Evolutionary conservation across 2,797 vertebrate genomes (phyloP).

Genomic region (Xenopus petersii): DNA sequence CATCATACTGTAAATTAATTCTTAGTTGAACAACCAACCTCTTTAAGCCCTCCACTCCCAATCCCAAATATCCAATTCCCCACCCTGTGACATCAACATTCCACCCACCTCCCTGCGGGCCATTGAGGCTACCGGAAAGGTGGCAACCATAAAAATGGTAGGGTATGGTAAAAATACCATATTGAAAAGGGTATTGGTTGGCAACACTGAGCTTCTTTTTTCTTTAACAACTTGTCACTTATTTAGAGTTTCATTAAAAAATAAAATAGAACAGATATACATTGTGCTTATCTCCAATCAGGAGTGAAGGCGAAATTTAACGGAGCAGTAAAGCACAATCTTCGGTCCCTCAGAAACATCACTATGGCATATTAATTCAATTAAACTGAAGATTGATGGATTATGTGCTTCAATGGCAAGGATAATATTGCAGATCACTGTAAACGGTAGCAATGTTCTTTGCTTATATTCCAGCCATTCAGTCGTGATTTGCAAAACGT

Average conservation of each 20-base stretch:
- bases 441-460: neutral
- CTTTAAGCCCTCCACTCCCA: too few species aligned
- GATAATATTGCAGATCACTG: slow-evolving; percentile 1
- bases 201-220: too few species aligned
- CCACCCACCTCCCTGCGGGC: too few species aligned
- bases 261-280: neutral
- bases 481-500: neutral
- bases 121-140: too few species aligned
- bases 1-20: too few species aligned
- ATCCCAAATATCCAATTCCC: too few species aligned
- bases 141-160: too few species aligned
- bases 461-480: neutral
- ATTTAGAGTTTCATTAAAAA: neutral
- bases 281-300: neutral
- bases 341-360: neutral
- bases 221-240: too few species aligned
- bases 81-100: too few species aligned
- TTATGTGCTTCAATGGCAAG: neutral
- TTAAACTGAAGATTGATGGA: neutral
- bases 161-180: too few species aligned
- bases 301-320: neutral
- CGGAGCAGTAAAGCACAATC: neutral
- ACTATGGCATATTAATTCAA: slow-evolving; percentile 7
- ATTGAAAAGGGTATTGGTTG: too few species aligned
- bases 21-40: too few species aligned